These are phyloP conservation scores for Copsychus sechellarum DNA, from an alignment of 2,113 vertebrate genomes.

Conservation along the genomic window DNA sequence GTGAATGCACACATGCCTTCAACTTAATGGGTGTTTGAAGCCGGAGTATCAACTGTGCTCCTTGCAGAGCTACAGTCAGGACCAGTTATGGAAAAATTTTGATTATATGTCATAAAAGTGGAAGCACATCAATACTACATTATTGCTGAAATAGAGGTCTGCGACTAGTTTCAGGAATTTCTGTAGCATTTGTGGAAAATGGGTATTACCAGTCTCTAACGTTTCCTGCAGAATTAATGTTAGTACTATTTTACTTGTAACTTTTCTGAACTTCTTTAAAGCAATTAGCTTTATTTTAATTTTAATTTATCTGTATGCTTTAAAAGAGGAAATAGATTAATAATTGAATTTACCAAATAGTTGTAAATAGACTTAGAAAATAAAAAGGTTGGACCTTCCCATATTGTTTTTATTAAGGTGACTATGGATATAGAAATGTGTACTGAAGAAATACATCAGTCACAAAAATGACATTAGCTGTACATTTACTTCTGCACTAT, in stretches of 20 bases:
- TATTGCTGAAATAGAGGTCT: neutral
- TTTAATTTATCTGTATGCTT: neutral
- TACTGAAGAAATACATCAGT: neutral
- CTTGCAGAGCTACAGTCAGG: neutral
- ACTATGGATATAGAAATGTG: neutral
- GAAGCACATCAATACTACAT: neutral
- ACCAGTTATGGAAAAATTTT: neutral
- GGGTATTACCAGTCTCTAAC: neutral
- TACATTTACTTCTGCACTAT: neutral
- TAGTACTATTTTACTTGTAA: neutral
- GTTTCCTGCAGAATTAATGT: neutral
- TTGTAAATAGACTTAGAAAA: neutral
- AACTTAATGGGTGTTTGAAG: neutral
- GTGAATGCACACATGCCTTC: neutral
- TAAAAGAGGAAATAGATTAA: neutral
- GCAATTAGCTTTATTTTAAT: neutral
- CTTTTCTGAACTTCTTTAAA: neutral
- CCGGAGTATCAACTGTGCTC: neutral
- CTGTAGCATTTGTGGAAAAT: neutral
- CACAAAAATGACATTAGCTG: neutral
- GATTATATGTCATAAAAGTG: neutral
- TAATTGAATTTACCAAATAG: neutral
- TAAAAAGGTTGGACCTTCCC: accelerated
- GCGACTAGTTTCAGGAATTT: neutral
- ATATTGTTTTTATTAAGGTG: neutral